Evolutionary conservation across 2,888 invertebrate genomes (phyloP).

Genomic region (Phanerotoma sp.): DNA sequence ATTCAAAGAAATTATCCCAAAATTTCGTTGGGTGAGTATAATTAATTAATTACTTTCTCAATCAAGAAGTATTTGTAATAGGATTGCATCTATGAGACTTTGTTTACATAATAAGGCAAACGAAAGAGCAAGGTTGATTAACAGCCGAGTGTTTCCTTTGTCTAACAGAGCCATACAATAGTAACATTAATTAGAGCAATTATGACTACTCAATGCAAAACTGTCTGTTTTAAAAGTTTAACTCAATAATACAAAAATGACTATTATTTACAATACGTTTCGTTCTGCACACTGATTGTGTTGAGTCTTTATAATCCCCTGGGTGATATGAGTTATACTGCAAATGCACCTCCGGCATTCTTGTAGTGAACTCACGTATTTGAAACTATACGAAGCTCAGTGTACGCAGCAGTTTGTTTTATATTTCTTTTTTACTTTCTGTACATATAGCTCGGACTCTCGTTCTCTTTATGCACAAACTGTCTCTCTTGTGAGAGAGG

Average conservation of each 20-base stretch:
- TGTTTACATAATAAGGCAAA: no score
- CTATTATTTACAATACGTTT: not conserved
- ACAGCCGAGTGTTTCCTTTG: no score
- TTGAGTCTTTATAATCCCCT: not conserved
- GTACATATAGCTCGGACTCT: not conserved
- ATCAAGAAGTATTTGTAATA: no score
- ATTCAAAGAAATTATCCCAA: no score
- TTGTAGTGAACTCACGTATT: conserved; percentile 8
- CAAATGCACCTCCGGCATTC: not conserved
- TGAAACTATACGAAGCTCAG: not conserved
- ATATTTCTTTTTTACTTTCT: not conserved
- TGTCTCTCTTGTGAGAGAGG: conserved; percentile 1
- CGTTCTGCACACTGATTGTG: not conserved
- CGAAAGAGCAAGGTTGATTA: no score
- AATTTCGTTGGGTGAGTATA: no score
- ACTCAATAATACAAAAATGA: not conserved
- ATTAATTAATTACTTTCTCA: no score
- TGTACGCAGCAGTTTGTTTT: not conserved
- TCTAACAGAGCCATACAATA: no score
- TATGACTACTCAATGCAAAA: no score
- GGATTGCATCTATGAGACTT: no score
- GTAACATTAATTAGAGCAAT: no score
- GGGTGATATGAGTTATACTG: not conserved
- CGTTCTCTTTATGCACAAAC: not conserved
- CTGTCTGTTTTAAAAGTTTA: not conserved